A percentile compares a stretch with the other conserved stretches of the same genome.
These are phyloP conservation scores for Crocodylus rhombifer DNA, from an alignment of 2,797 vertebrate species.

Conservation along the genomic window DNA sequence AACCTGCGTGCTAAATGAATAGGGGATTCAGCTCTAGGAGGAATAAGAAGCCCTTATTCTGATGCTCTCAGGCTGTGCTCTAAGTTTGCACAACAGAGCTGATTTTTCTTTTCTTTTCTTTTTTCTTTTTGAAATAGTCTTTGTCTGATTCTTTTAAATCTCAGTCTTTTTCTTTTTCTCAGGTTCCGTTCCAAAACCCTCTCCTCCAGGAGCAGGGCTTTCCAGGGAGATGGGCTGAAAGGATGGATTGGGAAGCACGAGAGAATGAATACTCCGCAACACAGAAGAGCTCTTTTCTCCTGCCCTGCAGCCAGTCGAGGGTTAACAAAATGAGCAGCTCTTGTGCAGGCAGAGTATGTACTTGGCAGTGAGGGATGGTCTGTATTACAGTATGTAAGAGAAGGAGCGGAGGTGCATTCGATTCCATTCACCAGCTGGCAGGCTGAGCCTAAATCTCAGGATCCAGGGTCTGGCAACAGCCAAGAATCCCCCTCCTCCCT, in stretches of 20 bases:
- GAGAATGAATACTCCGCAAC: not conserved
- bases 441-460: not conserved
- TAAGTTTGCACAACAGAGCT: not conserved
- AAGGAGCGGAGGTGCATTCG: not conserved
- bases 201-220: not conserved
- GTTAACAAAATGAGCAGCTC: conserved; percentile 56
- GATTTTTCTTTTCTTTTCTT: not conserved
- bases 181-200: not conserved
- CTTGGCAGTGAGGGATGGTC: conserved; percentile 10
- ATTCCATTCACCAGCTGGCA: not conserved
- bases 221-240: not conserved
- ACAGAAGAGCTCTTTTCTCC: not conserved
- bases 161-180: not conserved
- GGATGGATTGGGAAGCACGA: not conserved
- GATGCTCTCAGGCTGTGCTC: not conserved
- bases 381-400: not conserved
- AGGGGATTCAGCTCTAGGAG: not conserved
- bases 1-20: too few relatives aligned
- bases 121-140: not conserved
- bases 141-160: not conserved
- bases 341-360: not conserved
- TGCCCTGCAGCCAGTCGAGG: conserved; percentile 38
- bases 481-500: not conserved
- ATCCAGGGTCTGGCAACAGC: accelerated
- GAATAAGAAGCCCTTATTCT: not conserved